Evolutionary conservation across 1,140 invertebrate species (phyloP).

Genomic region (Telenomus remus): DNA sequence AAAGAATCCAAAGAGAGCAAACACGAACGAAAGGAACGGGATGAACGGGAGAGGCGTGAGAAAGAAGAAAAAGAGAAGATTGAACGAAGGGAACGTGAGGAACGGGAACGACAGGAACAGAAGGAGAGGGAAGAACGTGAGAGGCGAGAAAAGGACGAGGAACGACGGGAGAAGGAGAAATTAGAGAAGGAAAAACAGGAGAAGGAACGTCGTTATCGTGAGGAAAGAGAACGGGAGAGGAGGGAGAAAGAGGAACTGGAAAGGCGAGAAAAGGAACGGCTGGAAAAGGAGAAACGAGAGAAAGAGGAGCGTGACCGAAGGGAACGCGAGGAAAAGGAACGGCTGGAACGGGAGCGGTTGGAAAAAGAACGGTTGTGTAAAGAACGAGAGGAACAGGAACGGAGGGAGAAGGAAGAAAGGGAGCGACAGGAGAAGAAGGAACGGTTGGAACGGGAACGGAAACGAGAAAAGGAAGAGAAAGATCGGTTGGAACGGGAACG

Average conservation of each 20-base stretch:
- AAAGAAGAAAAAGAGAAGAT: slow-evolving; percentile 57
- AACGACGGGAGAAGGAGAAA: slow-evolving; percentile 69
- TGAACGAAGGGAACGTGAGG: slow-evolving; percentile 64
- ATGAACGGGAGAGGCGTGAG: slow-evolving; percentile 55
- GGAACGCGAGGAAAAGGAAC: slow-evolving; percentile 40
- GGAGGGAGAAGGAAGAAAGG: slow-evolving; percentile 71
- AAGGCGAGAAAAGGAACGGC: slow-evolving; percentile 49
- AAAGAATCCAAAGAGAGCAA: slow-evolving; percentile 62
- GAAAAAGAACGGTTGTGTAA: slow-evolving; percentile 56
- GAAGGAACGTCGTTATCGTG: slow-evolving; percentile 66
- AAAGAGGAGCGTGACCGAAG: slow-evolving; percentile 65
- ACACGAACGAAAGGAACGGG: slow-evolving; percentile 69
- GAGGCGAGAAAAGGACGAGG: slow-evolving; percentile 73
- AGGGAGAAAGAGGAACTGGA: slow-evolving; percentile 34
- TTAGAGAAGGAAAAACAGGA: slow-evolving; percentile 66
- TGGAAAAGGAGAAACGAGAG: slow-evolving; percentile 25
- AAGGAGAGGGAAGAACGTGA: slow-evolving; percentile 74
- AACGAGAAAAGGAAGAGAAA: slow-evolving; percentile 73
- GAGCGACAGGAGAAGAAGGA: slow-evolving; percentile 72
- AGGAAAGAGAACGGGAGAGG: slow-evolving; percentile 67
- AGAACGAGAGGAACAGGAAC: slow-evolving; percentile 70
- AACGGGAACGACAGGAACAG: slow-evolving; percentile 63
- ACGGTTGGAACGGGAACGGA: slow-evolving; percentile 66
- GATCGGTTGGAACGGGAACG: slow-evolving; percentile 63
- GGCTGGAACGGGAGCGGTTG: slow-evolving; percentile 60